These are phyloP conservation scores for Hafferia zeledoni DNA, from an alignment of 2,797 vertebrate species.

Conservation along the genomic window DNA sequence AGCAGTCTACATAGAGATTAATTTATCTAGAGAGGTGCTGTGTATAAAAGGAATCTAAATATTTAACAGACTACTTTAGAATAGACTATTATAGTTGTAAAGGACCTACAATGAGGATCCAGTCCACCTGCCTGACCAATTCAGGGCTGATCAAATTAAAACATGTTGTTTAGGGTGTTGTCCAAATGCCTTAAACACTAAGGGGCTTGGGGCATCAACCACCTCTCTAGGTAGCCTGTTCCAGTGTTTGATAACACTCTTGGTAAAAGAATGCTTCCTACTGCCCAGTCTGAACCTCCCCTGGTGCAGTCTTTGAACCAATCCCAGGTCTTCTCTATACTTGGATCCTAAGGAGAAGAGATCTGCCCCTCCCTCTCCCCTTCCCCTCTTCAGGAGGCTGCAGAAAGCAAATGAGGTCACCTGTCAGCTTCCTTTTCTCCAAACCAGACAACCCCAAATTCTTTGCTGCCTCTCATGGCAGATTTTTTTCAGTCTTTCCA, in stretches of 20 bases:
- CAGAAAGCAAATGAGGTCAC: neutral
- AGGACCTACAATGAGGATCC: neutral
- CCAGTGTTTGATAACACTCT: neutral
- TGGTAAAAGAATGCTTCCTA: neutral
- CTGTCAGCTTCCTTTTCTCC: neutral
- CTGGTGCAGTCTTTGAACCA: neutral
- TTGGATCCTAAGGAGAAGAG: too few species aligned
- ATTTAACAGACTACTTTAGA: neutral
- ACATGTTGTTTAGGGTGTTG: neutral
- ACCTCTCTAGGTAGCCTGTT: neutral
- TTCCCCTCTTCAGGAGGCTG: neutral
- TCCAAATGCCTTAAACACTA: neutral
- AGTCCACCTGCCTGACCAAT: neutral
- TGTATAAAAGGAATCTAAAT: neutral
- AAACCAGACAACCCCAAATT: neutral
- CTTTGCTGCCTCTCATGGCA: too few species aligned
- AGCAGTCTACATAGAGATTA: neutral
- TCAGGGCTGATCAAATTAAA: neutral
- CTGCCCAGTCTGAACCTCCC: neutral
- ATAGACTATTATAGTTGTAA: neutral
- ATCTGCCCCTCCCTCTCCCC: neutral
- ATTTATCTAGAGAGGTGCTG: neutral
- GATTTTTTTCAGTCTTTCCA: neutral
- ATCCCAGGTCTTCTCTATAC: neutral
- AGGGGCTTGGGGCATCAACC: too few species aligned